Conservation (phyloP, 1,140 invertebrate genomes). For the Drosophila sp. region DNA sequence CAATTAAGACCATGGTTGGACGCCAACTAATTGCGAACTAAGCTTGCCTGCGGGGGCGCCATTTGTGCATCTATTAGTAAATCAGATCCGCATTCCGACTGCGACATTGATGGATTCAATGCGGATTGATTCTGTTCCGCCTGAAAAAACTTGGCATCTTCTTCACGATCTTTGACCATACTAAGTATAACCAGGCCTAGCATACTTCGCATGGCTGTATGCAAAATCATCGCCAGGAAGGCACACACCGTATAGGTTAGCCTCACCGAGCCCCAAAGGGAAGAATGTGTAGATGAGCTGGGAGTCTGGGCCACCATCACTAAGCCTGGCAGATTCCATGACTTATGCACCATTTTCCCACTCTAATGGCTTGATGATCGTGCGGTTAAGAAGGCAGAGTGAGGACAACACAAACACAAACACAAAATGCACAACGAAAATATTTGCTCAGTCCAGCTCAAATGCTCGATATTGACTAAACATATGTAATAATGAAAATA, state of each 20-base stretch:
- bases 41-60: slow-evolving; percentile 29
- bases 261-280: slow-evolving; percentile 59
- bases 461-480: slow-evolving; percentile 18
- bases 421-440: slow-evolving; percentile 19
- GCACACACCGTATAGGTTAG: slow-evolving; percentile 71
- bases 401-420: slow-evolving; percentile 9
- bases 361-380: background rate
- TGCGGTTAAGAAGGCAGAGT: background rate
- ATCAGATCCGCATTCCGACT: background rate
- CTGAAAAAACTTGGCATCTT: slow-evolving; percentile 20
- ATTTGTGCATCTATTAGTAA: background rate
- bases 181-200: slow-evolving; percentile 67
- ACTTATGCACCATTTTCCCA: slow-evolving; percentile 44
- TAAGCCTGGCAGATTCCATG: slow-evolving; percentile 58
- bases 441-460: slow-evolving; percentile 29
- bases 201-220: slow-evolving; percentile 66
- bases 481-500: slow-evolving; percentile 43
- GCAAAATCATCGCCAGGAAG: slow-evolving; percentile 59
- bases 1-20: background rate
- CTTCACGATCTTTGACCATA: slow-evolving; percentile 60
- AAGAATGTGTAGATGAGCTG: background rate
- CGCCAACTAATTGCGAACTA: background rate
- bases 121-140: background rate
- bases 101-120: slow-evolving; percentile 19
- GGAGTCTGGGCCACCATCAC: background rate